Base-by-base conservation (phyloP, 1,140 invertebrate species). In the Planococcus citri region DNA sequence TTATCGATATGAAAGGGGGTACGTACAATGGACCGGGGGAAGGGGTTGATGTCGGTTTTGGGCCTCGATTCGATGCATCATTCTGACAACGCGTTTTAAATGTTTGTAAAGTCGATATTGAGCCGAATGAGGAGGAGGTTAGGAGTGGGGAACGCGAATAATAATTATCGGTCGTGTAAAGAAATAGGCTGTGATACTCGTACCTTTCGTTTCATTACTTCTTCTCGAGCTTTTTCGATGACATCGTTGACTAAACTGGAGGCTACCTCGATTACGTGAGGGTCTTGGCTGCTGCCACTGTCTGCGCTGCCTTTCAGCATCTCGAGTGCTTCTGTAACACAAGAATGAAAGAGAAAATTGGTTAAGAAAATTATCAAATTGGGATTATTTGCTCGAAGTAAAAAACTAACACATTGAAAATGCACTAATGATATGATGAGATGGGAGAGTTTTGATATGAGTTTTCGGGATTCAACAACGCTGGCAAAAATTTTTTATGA, bases 161-260 rank as follows among this genome's bases (percentile, higher is more conserved):
- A 51, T 51, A 9, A 51, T 51, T 17, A n/a, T 3, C 41, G 12
- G 6, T 20, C 6, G 6, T 3, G 12, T 17, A 6, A 17, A 6
- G 41, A 51, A 51, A 51, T n/a, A n/a, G n/a, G n/a, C n/a, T n/a
- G n/a, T n/a, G n/a, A 51, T 17, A 20, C 41, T 51, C 21, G 3
- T 64, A 64, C 60, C 22, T 64, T 64, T 64, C 60, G 20, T 64
- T 64, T 64, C 17, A 64, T 6, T 6, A 64, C 60, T 64, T 64
- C 60, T 64, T 64, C 60, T 22, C 60, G 60, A 25, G 60, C 60
- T 64, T 64, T 64, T 27, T 64, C 60, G 21, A 64, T 64, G 22
- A 64, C 60, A 20, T 64, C 60, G 25, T 64, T 64, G 3, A 64
- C 60, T 21, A 64, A 25, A 25, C 60, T 64, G 20, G 60, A 64